Conservation (phyloP, 2,797 vertebrate genomes). For the Dicrostonyx torquatus region DNA sequence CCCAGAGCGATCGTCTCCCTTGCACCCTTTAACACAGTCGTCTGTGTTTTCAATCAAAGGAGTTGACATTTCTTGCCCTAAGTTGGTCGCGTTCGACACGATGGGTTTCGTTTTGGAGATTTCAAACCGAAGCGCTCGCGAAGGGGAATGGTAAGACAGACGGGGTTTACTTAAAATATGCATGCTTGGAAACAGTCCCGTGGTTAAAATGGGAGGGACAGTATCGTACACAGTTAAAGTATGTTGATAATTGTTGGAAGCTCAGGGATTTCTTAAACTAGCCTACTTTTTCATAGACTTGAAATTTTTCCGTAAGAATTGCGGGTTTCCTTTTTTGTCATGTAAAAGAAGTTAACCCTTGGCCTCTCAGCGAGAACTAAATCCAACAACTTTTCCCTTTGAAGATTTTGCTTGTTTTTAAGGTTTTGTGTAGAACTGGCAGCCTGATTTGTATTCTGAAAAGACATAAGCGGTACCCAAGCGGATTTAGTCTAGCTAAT, state of each 20-base stretch:
- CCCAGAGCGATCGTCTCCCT: not conserved
- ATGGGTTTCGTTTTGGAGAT: constrained; percentile 23
- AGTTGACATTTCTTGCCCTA: not conserved
- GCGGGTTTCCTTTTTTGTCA: not conserved
- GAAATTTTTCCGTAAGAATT: not conserved
- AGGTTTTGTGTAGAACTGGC: not conserved
- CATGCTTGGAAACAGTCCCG: not conserved
- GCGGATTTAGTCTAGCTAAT: not conserved
- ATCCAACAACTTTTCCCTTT: not conserved
- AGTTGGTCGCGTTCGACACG: not conserved
- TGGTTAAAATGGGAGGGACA: not conserved
- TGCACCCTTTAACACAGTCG: not conserved
- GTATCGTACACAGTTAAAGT: not conserved
- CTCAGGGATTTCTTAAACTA: not conserved
- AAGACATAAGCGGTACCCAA: not conserved
- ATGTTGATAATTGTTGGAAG: not conserved
- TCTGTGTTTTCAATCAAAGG: constrained; percentile 33
- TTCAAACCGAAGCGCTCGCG: not conserved
- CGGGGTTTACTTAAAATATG: not conserved
- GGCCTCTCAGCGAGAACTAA: not conserved
- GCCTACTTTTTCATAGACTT: not conserved
- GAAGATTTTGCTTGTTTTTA: constrained; percentile 7
- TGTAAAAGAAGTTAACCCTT: not conserved
- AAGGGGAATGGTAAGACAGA: constrained; percentile 15
- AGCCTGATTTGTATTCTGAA: not conserved